Base-by-base conservation (phyloP, 2,113 vertebrate species). In the Rhinolophus sinicus region DNA sequence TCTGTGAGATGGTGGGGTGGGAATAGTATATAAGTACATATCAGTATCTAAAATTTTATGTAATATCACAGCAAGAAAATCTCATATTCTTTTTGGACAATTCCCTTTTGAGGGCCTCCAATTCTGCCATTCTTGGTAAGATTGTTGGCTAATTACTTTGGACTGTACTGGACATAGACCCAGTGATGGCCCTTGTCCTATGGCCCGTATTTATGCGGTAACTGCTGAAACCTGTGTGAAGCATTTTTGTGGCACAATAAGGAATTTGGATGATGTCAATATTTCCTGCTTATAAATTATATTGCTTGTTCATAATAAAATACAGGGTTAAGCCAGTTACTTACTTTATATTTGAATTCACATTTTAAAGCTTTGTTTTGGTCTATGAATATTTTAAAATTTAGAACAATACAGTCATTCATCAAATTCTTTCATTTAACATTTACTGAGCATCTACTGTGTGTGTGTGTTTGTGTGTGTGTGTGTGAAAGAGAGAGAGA, bases 331-430 rank as follows among this genome's bases (percentile, higher is more conserved):
- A 75, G 52, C 2, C 70, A 85, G 24, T 88, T 87, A 77, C 2
- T 93, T 40, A 80, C 73, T 95, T 84, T 88, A 56, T 40, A 70
- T 90, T 90, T 70, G n/a, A 93, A 65, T 87, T 86, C 82, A 80
- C 13, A 81, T 92, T 92, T 91, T 91, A 80, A 87, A 91, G 38
- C 18, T 44, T 81, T 85, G 1, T 80, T 89, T 95, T 81, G 50
- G 30, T 76, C 75, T 87, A 22, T 62, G 52, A 73, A 44, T 91
- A 64, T 81, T 67, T 86, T 81, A 76, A 92, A 88, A 92, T 88
- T 60, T 2, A 56, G 52, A 65, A 77, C 35, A 47, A 3, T 84
- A 18, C 21, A 35, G 0, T 88, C 35, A 65, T 62, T 69, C 69
- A 83, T 83, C 26, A 83, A 4, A 58, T 77, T 81, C 19, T 83